These are phyloP conservation scores for Chymomyza caudatula DNA, from an alignment of 2,888 invertebrate species.

Conservation along the genomic window DNA sequence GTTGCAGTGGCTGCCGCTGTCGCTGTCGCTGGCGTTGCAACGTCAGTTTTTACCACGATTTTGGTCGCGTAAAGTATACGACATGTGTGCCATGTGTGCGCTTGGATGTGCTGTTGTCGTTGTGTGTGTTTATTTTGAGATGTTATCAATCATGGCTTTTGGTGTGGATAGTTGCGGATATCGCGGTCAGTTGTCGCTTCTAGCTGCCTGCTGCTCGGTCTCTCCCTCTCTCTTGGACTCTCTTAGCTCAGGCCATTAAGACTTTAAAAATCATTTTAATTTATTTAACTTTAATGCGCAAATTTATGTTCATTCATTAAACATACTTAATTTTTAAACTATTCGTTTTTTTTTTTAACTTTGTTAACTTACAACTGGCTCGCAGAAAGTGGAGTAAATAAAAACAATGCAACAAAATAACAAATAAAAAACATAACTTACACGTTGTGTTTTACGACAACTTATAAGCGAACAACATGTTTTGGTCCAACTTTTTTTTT, in stretches of 20 bases:
- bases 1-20: background rate
- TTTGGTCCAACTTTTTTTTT: constrained; percentile 16
- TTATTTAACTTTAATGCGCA: background rate
- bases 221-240: background rate
- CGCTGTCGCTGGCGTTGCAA: background rate
- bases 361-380: no score
- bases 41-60: background rate
- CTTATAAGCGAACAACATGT: constrained; percentile 30
- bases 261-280: background rate
- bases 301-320: background rate
- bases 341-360: background rate
- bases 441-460: constrained; percentile 39
- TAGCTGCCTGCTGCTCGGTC: constrained; percentile 16
- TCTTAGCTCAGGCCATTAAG: background rate
- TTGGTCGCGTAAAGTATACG: background rate
- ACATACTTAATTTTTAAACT: background rate
- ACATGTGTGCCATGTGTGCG: constrained; percentile 5
- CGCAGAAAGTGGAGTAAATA: no score
- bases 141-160: constrained; percentile 70
- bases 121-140: constrained; percentile 47
- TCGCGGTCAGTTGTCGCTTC: constrained; percentile 55
- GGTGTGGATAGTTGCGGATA: constrained; percentile 69
- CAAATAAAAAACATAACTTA: no score
- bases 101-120: background rate
- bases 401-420: no score